Evolutionary conservation across 2,888 invertebrate genomes (phyloP).

Genomic region (Pharmacophagus antenor): DNA sequence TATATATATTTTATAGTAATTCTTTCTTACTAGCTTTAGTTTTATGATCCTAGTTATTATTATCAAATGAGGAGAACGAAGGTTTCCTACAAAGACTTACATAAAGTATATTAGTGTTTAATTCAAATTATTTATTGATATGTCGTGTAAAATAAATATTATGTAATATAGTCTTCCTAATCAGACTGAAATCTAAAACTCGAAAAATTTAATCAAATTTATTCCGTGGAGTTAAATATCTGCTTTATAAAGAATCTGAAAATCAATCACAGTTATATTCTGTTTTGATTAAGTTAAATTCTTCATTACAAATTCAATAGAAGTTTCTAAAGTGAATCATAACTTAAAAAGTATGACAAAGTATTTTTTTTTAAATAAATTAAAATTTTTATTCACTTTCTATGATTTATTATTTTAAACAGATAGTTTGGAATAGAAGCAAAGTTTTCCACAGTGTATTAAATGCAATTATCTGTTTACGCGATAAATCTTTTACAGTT

Average conservation of each 20-base stretch:
- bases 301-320: background rate
- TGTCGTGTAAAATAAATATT: background rate
- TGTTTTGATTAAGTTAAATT: constrained; percentile 5
- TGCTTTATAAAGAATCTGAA: background rate
- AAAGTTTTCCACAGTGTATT: too few species aligned
- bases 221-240: background rate
- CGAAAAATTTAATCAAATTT: background rate
- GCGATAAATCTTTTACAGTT: too few species aligned
- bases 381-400: background rate
- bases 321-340: background rate
- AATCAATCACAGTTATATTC: background rate
- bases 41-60: too few species aligned
- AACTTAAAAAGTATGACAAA: background rate
- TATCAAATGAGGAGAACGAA: too few species aligned
- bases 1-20: too few species aligned
- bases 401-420: too few species aligned
- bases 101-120: too few species aligned
- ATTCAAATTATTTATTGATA: too few species aligned
- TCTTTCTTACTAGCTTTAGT: too few species aligned
- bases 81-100: too few species aligned
- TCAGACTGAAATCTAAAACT: background rate
- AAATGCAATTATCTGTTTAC: too few species aligned
- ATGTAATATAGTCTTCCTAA: background rate
- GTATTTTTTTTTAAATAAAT: background rate
- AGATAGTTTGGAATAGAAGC: too few species aligned